Evolutionary conservation across 2,113 vertebrate genomes (phyloP).

Genomic region (Platycercus adscitus): DNA sequence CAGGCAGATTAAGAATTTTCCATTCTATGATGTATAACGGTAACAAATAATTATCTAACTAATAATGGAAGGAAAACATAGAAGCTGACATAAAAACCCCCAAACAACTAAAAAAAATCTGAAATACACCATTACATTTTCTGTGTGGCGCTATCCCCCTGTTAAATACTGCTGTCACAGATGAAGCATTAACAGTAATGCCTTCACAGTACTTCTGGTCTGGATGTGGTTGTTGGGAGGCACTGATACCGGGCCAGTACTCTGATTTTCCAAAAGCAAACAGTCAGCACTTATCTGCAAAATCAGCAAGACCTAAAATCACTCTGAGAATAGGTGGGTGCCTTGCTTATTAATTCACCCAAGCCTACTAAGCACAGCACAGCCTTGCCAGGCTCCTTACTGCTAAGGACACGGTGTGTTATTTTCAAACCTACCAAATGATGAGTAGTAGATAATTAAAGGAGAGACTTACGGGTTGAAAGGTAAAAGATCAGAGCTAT

Average conservation of each 20-base stretch:
- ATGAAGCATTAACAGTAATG: background rate
- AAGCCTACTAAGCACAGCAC: background rate
- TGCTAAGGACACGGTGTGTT: accelerated
- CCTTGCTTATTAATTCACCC: background rate
- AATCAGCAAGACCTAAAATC: background rate
- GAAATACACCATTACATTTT: background rate
- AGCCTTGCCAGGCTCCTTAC: background rate
- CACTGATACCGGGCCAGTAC: background rate
- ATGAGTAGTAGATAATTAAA: background rate
- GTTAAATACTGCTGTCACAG: background rate
- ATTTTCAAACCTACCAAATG: background rate
- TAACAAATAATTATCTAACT: background rate
- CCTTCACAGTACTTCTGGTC: background rate
- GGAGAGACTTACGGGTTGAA: background rate
- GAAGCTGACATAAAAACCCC: background rate
- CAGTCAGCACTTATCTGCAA: background rate
- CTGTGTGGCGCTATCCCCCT: background rate
- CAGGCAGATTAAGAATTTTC: background rate
- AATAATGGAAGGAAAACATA: background rate
- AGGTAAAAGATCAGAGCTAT: too few relatives aligned
- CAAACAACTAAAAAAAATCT: background rate
- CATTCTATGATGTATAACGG: background rate
- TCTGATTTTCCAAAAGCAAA: background rate
- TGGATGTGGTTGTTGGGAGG: background rate
- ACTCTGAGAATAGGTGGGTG: background rate